Evolutionary conservation across 1,140 invertebrate species (phyloP), one percentile per base, ranked within the genome.

Genomic region (Homarus americanus): DNA sequence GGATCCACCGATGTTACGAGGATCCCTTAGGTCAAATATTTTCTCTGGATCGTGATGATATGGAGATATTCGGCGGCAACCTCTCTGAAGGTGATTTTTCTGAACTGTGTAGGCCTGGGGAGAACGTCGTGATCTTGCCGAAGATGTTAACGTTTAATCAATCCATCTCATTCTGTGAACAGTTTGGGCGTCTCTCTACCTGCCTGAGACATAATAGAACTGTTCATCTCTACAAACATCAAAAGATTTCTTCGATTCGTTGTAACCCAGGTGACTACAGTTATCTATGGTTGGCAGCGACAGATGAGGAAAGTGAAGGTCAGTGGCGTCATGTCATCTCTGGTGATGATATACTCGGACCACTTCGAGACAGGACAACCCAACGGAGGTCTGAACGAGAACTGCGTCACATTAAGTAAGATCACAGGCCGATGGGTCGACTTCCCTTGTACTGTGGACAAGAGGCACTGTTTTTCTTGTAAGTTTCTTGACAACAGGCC

Each of bases 281-380:
- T n/a, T 17, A 84, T 24, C 10, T 83, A 32, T 90, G 88, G 88
- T 12, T 90, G 24, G 88, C 69, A 9, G 38, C 63, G 15, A 83
- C 88, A 40, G 80, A 90, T 38, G 28, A 28, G 38, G 28, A 82
- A 9, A 72, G 84, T 28, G 88, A 84, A 38, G 88, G 88, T 9
- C 40, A 66, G 0, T 90, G 88, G 88, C 44, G 79, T 12, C n/a
- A 82, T 4, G n/a, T 63, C 20, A 73, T n/a, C 7, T 80, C 83
- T 49, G 28, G 41, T 0, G 0, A 63, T 38, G 34, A 78, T 9
- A 0, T 90, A 15, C n/a, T 24, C 2, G 80, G 84, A 15, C 44
- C 84, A 40, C 17, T 24, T n/a, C 84, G 63, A 10, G 82, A 28
- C 40, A 32, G 80, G 88, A 12, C 88, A 90, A 58, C 88, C 88